Evolutionary conservation across 2,888 invertebrate species (phyloP), one percentile per base, ranked within the genome.

Genomic region (Dugesia japonica): DNA sequence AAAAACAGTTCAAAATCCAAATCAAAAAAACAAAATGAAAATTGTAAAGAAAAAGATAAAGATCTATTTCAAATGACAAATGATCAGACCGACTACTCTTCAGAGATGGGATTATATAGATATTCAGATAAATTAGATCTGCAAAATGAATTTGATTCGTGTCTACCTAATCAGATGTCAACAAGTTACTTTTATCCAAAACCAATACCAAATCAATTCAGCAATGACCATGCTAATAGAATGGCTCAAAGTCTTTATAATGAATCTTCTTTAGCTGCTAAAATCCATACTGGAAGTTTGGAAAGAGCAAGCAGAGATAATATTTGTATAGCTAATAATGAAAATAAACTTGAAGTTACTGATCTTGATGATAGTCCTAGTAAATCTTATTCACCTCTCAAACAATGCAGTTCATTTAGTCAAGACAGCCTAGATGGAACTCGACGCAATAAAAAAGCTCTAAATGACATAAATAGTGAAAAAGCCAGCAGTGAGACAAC

Each of bases 231-330:
- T 56, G 17, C 4, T n/a, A 23, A 56, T 56, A 56, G 17, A 23
- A 56, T 56, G 56, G 56, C 56, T 56, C n/a, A 56, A 56, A 56
- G 56, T 56, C 56, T 56, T 56, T 56, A 56, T 56, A 56, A 56
- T 56, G 56, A 56, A 23, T 20, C 56, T 1, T 56, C 56, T 13
- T 23, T 56, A n/a, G 56, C 56, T 56, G n/a, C 56, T 20, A 56
- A 56, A 56, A 56, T 56, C 7, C 56, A 56, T 13, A 56, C 56
- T 4, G 56, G 56, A 56, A 56, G 56, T 56, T 23, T 56, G 17
- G 56, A 56, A n/a, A n/a, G 56, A n/a, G 56, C 56, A 1, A 7
- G 9, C 7, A 56, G 56, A 56, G 17, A n/a, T n/a, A 56, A 56
- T 23, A 9, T 9, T 56, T 56, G 17, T 56, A 4, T 7, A 1